phyloP scores from a whole-genome alignment of 1,140 invertebrate species.

The Triops longicaudatus region DNA sequence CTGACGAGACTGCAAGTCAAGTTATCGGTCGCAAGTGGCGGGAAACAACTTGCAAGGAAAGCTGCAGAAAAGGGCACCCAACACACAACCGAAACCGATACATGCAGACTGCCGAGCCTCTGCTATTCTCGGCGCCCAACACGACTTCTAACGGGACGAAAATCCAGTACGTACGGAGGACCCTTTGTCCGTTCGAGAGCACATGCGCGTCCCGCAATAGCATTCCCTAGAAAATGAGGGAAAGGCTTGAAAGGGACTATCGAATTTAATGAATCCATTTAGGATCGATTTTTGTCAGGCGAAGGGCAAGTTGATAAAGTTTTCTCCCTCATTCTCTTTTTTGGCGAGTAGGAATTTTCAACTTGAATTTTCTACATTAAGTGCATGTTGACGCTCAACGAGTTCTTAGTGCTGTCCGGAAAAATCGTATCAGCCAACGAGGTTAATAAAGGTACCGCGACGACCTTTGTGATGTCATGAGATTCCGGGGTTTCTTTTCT shows the following conservation, averaged over 20 bases:
- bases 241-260: too few relatives aligned
- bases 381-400: too few relatives aligned
- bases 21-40: neutral
- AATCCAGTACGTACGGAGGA: neutral
- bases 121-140: slow-evolving; percentile 4
- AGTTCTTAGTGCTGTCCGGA: too few relatives aligned
- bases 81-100: neutral
- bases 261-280: too few relatives aligned
- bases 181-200: neutral
- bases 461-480: neutral
- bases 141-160: neutral
- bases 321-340: too few relatives aligned
- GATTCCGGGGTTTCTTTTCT: too few relatives aligned
- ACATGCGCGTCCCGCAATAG: neutral
- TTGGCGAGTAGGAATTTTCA: too few relatives aligned
- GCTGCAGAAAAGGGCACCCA: neutral
- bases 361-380: too few relatives aligned
- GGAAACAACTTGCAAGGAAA: neutral
- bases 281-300: too few relatives aligned
- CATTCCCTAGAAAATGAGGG: too few relatives aligned
- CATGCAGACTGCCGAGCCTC: neutral
- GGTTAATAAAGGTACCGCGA: neutral
- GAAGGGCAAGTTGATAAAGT: too few relatives aligned
- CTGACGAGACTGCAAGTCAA: neutral
- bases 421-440: neutral